Evolutionary conservation across 2,797 vertebrate species (phyloP), one percentile per base, ranked within the genome.

Genomic region (Chlorospingus semifuscus): DNA sequence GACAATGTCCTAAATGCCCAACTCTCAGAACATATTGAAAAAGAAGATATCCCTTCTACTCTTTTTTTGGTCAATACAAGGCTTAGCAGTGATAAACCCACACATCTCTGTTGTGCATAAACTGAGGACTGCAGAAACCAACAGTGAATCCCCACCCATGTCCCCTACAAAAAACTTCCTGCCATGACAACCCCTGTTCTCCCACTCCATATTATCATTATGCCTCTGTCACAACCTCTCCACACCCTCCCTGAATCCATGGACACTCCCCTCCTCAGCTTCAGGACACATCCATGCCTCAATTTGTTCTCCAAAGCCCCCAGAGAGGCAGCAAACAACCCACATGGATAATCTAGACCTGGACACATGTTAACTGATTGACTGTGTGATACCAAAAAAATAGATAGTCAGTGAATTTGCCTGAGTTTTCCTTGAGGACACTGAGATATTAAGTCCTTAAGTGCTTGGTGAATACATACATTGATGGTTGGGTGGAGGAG

Each of bases 171-270:
- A 86, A 64, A 16, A 27, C 2, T 49, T 77, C 61, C 66, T 46
- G 15, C 22, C 52, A 27, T 2, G 5, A 50, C 19, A 83, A 66
- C 2, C 11, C 29, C 17, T 22, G 10, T 9, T 86, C 41, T 39
- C 20, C 66, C 22, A 4, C 17, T 78, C 50, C 46, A 7, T 7
- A 30, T 22, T 26, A 20, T 14, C 13, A 4, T 0, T 2, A 30
- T 30, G 15, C 5, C 34, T 57, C 32, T 32, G 5, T 60, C 61
- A 42, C 24, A 30, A 19, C 42, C 34, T 46, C 61, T 79, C 44
- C 41, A 59, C 27, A 39, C 32, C 16, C 57, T 70, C 29, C 19
- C 21, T 18, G 8, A 29, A 46, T 2, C 30, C 49, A 47, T 5
- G 24, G 44, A 6, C 53, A 20, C 30, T 36, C n/a, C 6, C 5